Base-by-base conservation (phyloP, 1,140 invertebrate genomes). In the Drosophila nigromelanica region DNA sequence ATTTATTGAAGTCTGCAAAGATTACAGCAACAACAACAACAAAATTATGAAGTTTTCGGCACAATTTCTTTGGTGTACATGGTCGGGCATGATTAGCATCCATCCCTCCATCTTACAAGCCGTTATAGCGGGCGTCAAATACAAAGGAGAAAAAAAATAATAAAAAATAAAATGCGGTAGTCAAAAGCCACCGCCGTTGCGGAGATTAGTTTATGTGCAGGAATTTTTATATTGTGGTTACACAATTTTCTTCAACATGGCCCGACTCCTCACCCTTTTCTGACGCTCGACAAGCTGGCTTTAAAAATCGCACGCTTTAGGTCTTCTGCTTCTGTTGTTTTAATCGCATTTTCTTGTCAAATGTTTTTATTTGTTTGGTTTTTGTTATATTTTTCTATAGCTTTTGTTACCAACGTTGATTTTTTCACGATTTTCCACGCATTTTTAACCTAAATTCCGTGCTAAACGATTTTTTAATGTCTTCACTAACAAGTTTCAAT, bases 381-480 rank as follows among this genome's bases (percentile, higher is more conserved):
- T 40, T 40, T 30, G 1, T 12, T n/a, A 35, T 62, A 18, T 5
- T 21, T 61, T 33, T 52, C 55, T 74, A 52, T 6, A 43, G 47
- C 37, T 63, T 48, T 60, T 73, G 76, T 66, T 48, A 12, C 18
- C 33, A 30, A 37, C 48, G 62, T 54, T 67, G 62, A 72, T 72
- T 72, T 72, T 73, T 73, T 73, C 83, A 89, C 78, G 82, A 86
- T 86, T 86, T 86, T 89, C 83, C 79, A 89, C 83, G 83, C 83
- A 89, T 89, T 89, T 89, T 89, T 89, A 89, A 89, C 83, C 83
- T 70, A 89, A 89, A 89, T 89, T 74, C 83, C 83, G 85, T 40
- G 80, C 83, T 83, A 89, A 89, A 89, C 79, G 83, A 87, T 89
- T 89, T 89, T 89, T 85, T 89, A 89, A 89, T 89, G 85, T 89